These are phyloP conservation scores for Eclectus roratus DNA, from an alignment of 2,113 vertebrate genomes.

Conservation along the genomic window DNA sequence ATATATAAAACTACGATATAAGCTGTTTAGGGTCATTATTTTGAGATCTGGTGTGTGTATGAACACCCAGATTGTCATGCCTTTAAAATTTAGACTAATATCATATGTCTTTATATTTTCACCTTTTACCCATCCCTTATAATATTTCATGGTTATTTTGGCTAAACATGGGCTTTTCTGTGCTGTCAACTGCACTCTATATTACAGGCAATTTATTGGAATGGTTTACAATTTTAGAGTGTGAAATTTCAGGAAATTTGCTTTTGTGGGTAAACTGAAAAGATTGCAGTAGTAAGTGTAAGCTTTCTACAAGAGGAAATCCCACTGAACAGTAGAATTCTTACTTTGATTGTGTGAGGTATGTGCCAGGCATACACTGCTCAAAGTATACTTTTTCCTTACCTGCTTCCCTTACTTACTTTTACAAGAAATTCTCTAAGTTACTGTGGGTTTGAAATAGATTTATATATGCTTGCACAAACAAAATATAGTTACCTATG, in stretches of 20 bases:
- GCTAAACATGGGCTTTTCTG: background rate
- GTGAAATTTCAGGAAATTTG: background rate
- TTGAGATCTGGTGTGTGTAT: background rate
- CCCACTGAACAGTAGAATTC: background rate
- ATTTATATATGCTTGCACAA: background rate
- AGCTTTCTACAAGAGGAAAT: background rate
- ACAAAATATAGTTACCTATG: background rate
- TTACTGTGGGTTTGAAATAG: background rate
- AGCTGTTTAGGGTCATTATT: background rate
- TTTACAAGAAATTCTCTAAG: background rate
- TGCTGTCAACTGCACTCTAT: background rate
- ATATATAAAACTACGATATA: background rate
- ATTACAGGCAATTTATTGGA: background rate
- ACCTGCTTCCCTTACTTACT: background rate
- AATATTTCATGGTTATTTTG: background rate
- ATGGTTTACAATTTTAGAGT: background rate
- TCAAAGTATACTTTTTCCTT: background rate
- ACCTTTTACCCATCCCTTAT: background rate
- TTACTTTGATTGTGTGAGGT: background rate
- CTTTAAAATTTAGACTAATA: background rate
- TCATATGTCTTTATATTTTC: background rate
- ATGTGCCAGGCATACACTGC: background rate
- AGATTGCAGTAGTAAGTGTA: background rate
- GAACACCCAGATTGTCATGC: background rate
- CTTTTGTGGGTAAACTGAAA: background rate